Evolutionary conservation across 2,113 vertebrate species (phyloP), one percentile per base, ranked within the genome.

Genomic region (Paramisgurnus dabryanus): DNA sequence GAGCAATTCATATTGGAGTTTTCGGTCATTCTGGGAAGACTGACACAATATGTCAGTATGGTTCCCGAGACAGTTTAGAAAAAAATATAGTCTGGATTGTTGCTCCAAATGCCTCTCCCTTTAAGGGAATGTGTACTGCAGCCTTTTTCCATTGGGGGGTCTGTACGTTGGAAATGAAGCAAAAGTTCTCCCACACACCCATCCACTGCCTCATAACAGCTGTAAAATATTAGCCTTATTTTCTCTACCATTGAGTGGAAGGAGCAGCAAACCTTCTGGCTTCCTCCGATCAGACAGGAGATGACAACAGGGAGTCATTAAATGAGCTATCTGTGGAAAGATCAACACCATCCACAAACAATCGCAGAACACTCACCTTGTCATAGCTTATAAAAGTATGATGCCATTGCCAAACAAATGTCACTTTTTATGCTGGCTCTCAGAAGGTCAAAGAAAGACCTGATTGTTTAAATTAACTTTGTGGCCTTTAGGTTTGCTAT

Each of bases 181-280:
- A 53, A 69, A 71, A 15, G 55, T 41, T 71, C 67, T 50, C 22
- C 41, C 41, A 63, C 68, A 64, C 6, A 63, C 27, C 22, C 55
- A 39, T 17, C 55, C 67, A 67, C 68, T 77, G 58, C 68, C 63
- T 13, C 11, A 49, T 47, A 67, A 66, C 86, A 87, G 80, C 88
- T 85, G 84, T 83, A 74, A 83, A 39, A 57, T 79, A 84, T 85
- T 87, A 84, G 74, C 41, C 49, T 70, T 50, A 40, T 85, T 83
- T 82, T 64, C 67, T 81, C 73, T 81, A 63, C 76, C 73, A 65
- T 63, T 22, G 75, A 63, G 63, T 73, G 47, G 76, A 65, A 34
- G 65, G 61, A 41, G 55, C 45, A 83, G 47, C 66, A 6, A 27
- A 43, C 10, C 61, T 74, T 77, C 55, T 67, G 55, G 55, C 63